Evolutionary conservation across 2,888 invertebrate species (phyloP), one percentile per base, ranked within the genome.

Genomic region (Drosophila picticornis): DNA sequence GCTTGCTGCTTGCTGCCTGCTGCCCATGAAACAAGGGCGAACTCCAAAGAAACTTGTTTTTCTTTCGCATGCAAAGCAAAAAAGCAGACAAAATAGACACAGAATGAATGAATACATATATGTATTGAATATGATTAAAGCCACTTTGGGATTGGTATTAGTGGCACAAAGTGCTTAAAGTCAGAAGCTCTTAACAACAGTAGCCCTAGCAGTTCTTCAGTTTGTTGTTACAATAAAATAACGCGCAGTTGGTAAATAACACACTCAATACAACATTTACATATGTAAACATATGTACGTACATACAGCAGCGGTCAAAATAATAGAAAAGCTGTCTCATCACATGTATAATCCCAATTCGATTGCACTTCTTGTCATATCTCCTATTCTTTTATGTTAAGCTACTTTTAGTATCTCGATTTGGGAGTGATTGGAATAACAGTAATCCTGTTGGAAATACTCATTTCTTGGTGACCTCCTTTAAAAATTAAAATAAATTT

Each of bases 41-140:
- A 53, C 61, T 57, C 43, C 22, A 29, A n/a, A 60, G n/a, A 74
- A 74, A 75, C 75, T 68, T 55, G 75, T 75, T 75, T 67, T 38
- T 31, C n/a, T 56, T 13, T 32, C 63, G 48, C 51, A 75, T 57
- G 63, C 73, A 59, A 75, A 74, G 34, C 66, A 74, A 57, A 22
- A 34, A n/a, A 31, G 25, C 34, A 25, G 55, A 46, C 34, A 73
- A 73, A 48, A 40, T 31, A 40, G n/a, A 34, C 13, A 58, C 55
- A 27, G 7, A 27, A 57, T 63, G 38, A 25, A 48, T 31, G 50
- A n/a, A 60, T 29, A 9, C 0, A 65, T 16, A 22, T 1, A 31
- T 34, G 34, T 34, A 13, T n/a, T 60, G 36, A 36, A 56, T 57
- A 46, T 50, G 43, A 32, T 36, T 31, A 31, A 31, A 40, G 31